phyloP scores from a whole-genome alignment of 2,888 invertebrate species.

The Hofmannophila pseudospretella region DNA sequence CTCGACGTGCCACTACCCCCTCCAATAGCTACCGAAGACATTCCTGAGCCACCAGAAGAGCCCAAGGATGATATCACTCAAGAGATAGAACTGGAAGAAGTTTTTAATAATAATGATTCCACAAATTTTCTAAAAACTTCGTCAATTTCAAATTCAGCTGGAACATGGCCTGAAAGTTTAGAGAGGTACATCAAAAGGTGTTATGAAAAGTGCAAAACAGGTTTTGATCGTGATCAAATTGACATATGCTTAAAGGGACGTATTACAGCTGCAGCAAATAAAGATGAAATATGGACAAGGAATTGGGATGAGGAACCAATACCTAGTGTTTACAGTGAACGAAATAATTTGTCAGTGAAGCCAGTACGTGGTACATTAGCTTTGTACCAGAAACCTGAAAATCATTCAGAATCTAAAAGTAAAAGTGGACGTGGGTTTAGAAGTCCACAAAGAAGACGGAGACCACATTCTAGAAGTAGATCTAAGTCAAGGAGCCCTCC shows the following conservation, averaged over 20 bases:
- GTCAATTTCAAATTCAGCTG: constrained; percentile 57
- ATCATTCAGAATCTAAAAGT: constrained; percentile 39
- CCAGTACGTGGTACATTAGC: constrained; percentile 77
- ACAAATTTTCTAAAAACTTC: constrained; percentile 52
- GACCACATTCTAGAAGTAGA: constrained; percentile 52
- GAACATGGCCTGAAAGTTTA: constrained; percentile 87
- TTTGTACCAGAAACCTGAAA: constrained; percentile 76
- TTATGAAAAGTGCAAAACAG: constrained; percentile 92
- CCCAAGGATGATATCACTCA: constrained; percentile 23
- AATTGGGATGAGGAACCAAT: constrained; percentile 97
- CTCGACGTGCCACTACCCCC: constrained; percentile 64
- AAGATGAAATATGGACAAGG: constrained; percentile 91
- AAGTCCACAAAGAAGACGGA: constrained; percentile 52
- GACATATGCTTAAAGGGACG: constrained; percentile 96
- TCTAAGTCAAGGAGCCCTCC: constrained; percentile 69
- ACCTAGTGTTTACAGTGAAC: constrained; percentile 90
- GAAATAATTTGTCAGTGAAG: constrained; percentile 81
- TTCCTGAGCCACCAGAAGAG: constrained; percentile 55
- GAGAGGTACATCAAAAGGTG: constrained; percentile 94
- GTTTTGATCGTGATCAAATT: constrained; percentile 94
- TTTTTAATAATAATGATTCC: constrained; percentile 43
- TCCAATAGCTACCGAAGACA: constrained; percentile 62
- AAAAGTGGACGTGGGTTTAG: constrained; percentile 41
- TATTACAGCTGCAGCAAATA: constrained; percentile 92
- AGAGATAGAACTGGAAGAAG: constrained; percentile 27